Evolutionary conservation across 2,113 vertebrate genomes (phyloP), one percentile per base, ranked within the genome.

Genomic region (Ailuropoda melanoleuca): DNA sequence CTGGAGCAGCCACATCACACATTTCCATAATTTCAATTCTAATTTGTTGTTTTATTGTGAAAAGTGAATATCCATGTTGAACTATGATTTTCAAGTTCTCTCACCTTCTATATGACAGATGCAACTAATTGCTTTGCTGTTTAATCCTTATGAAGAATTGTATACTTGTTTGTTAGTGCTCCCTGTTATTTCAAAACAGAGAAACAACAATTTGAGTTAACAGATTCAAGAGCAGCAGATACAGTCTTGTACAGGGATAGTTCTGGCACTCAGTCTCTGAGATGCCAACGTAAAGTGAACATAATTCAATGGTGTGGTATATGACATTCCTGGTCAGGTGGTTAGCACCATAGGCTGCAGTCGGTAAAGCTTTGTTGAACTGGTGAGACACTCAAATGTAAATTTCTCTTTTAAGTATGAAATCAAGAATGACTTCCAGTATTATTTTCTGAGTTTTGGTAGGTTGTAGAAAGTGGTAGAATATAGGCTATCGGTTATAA

Each of bases 141-240:
- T 97, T 97, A 90, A 96, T 93, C 11, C 1, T 50, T 83, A 3
- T 29, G 21, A 56, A 92, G 48, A 53, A 94, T 81, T 29, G 6
- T 56, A 37, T 23, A 70, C 12, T 53, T 80, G 1, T 50, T 72
- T 86, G 19, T 48, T 88, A 82, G 34, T 92, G 21, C 5, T 95
- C 86, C n/a, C 12, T 62, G 1, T 92, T 81, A 43, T 87, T 98
- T 96, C 24, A 86, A 85, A 97, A 81, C 46, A 86, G 23, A 96
- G 46, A 95, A 93, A 84, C 9, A 62, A 10, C 37, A 37, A 31
- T 74, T 84, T 89, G 6, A 83, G 55, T 55, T 64, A 93, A 90
- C 83, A 21, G 21, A 83, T 48, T 96, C 62, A 50, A 70, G 72
- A 37, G 26, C 48, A 96, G 83, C 64, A 90, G 82, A 92, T 81